Base-by-base conservation (phyloP, 2,113 vertebrate genomes). In the Onychorhynchus coronatus region DNA sequence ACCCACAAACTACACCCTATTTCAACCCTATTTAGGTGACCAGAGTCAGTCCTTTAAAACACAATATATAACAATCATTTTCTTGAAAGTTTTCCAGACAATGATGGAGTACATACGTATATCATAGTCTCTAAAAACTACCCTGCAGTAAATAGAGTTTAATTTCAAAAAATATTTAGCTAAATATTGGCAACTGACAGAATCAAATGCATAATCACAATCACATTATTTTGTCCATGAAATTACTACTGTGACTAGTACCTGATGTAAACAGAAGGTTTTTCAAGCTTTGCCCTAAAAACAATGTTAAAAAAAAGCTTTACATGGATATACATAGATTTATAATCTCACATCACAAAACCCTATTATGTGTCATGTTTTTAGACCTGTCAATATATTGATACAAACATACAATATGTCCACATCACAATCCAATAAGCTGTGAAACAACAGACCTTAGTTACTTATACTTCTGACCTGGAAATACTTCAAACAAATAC, bases 321-420 rank as follows among this genome's bases (percentile, higher is more conserved):
- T 66, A 86, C 28, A 35, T 66, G 22, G 13, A 46, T 27, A 35
- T 14, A 52, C 4, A 16, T 6, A 44, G 8, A 73, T 9, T 13
- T 12, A 15, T 24, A 25, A 25, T 30, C 5, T 37, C 9, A 55
- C 39, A 86, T 23, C 37, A n/a, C 33, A 81, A 81, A 47, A 58
- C 2, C 8, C 49, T 14, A 49, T 9, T 18, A 30, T 0, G 0
- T 41, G 41, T 12, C 20, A 30, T 9, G 14, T 4, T 46, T 84
- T 66, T 41, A 42, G 47, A 46, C 14, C 8, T n/a, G 23, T 31
- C 46, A 80, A 22, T 22, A 41, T 33, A 68, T 4, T 19, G 42
- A 85, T 28, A 42, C 7, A 27, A 50, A 50, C 8, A 46, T n/a
- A 31, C 15, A 44, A 35, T 20, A 50, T 0, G 0, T 12, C 14